Conservation (phyloP, 2,797 vertebrate species). For the Cottoperca gobio region DNA sequence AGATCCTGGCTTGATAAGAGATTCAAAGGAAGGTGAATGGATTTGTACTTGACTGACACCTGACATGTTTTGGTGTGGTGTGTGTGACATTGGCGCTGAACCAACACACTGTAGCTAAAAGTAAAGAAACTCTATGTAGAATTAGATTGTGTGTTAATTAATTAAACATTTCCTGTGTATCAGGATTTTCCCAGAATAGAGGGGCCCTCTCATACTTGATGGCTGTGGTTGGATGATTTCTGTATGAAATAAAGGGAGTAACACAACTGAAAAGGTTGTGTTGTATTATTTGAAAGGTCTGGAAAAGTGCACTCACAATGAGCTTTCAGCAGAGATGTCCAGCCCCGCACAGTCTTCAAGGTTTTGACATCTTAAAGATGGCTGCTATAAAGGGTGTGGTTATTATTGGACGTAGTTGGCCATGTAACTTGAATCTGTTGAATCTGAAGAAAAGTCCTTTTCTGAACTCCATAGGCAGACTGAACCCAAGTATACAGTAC, state of each 20-base stretch:
- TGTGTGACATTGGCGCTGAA: too few species aligned
- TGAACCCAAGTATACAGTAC: background rate
- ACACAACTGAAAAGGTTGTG: background rate
- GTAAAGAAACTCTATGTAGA: background rate
- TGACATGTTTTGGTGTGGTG: background rate
- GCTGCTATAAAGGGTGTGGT: background rate
- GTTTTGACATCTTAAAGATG: too few species aligned
- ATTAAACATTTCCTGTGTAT: background rate
- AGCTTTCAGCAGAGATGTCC: background rate
- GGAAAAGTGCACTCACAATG: background rate
- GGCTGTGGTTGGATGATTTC: background rate
- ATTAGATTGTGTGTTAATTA: too few species aligned
- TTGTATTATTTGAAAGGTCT: background rate
- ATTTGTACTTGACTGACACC: slow-evolving; percentile 12
- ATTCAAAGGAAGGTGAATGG: slow-evolving; percentile 13
- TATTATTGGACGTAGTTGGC: background rate
- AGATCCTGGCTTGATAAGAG: background rate
- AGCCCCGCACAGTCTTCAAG: too few species aligned
- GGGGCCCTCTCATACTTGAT: background rate
- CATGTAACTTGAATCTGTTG: too few species aligned
- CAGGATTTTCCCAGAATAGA: background rate
- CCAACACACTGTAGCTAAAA: background rate
- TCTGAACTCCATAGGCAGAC: background rate
- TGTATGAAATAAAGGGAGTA: background rate
- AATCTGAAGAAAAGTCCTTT: too few species aligned